These are phyloP conservation scores for Lampris megalopsis DNA, from an alignment of 2,113 vertebrate genomes.

Conservation along the genomic window DNA sequence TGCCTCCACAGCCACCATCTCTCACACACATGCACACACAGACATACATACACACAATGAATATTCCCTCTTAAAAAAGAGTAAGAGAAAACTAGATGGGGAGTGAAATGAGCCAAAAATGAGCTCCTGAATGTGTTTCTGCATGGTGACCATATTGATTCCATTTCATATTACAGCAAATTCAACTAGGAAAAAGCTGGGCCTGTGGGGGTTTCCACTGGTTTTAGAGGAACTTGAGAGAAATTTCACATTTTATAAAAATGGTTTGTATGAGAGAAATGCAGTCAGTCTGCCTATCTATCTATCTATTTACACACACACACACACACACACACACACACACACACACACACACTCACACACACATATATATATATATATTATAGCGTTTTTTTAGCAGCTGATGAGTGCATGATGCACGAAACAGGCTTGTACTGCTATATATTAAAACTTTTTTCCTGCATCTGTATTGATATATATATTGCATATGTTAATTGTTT, in stretches of 20 bases:
- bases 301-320: not conserved
- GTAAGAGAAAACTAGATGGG: conserved; percentile 28
- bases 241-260: conserved; percentile 9
- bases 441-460: too few relatives aligned
- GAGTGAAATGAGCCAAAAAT: conserved; percentile 43
- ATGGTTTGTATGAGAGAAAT: conserved; percentile 16
- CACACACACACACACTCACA: not conserved
- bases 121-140: conserved; percentile 46
- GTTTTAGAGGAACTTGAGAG: conserved; percentile 20
- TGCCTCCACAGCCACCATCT: not conserved
- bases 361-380: not conserved
- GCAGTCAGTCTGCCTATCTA: not conserved
- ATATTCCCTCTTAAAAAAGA: conserved; percentile 21
- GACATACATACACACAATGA: too few relatives aligned
- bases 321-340: not conserved
- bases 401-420: too few relatives aligned
- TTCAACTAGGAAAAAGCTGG: conserved; percentile 39
- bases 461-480: too few relatives aligned
- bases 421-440: too few relatives aligned
- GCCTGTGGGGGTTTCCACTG: conserved; percentile 33
- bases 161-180: conserved; percentile 52
- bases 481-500: too few relatives aligned
- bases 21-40: not conserved
- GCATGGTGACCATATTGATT: conserved; percentile 60
- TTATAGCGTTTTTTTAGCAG: too few relatives aligned